These are phyloP conservation scores for Crossaster papposus DNA, from an alignment of 53 echinoderm and acorn worm species.

Conservation along the genomic window DNA sequence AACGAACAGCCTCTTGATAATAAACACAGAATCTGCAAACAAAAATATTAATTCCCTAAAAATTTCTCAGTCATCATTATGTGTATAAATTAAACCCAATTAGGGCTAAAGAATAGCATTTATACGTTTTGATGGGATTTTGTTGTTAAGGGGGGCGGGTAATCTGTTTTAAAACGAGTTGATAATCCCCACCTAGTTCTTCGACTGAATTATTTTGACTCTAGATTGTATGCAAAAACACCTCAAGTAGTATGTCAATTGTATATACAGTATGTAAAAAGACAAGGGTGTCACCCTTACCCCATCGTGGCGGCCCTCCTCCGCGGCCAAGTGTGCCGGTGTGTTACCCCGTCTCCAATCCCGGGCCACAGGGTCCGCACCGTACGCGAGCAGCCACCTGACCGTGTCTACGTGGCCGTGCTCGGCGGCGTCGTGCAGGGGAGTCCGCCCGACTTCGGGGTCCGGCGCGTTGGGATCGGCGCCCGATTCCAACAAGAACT, in stretches of 20 bases:
- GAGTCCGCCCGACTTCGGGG: conserved; percentile 60
- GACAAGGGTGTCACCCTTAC: background rate
- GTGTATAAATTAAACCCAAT: background rate
- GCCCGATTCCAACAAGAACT: conserved; percentile 56
- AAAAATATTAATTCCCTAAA: background rate
- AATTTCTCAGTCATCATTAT: background rate
- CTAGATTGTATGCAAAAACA: no score
- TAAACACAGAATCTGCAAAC: conserved; percentile 23
- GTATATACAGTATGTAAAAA: background rate
- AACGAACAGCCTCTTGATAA: conserved; percentile 39
- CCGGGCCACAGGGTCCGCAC: conserved; percentile 46
- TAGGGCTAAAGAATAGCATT: background rate
- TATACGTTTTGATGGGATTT: no score
- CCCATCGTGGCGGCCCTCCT: conserved; percentile 18
- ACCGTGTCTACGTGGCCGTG: conserved; percentile 61
- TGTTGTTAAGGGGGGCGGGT: no score
- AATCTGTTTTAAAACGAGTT: no score
- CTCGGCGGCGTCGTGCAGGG: conserved; percentile 75
- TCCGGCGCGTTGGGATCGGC: conserved; percentile 69
- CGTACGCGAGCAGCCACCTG: conserved; percentile 34
- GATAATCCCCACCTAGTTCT: no score
- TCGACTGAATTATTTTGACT: no score
- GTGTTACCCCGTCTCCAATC: conserved; percentile 50
- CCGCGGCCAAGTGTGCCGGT: conserved; percentile 68
- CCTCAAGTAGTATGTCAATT: no score